Evolutionary conservation across 2,113 vertebrate species (phyloP), one percentile per base, ranked within the genome.

Genomic region (Rhabdornis inornatus): DNA sequence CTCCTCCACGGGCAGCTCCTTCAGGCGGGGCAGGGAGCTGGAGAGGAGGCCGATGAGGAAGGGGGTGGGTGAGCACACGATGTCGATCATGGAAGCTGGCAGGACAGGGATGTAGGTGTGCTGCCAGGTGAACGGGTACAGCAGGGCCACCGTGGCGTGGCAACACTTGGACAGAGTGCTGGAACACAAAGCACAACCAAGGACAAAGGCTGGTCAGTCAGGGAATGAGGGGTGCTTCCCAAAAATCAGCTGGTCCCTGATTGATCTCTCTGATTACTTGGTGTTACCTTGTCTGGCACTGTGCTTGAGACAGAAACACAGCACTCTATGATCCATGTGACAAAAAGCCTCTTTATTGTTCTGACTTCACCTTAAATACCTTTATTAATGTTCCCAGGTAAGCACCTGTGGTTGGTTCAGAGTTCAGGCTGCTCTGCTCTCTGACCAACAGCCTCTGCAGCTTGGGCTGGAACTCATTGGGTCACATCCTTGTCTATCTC

Each of bases 91-190:
- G 93, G 99, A 98, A 0, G 99, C 98, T 0, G 99, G 99, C 61
- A 99, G 98, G 63, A 99, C 99, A 0, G 99, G 99, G 97, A 99
- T 99, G 98, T 99, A 99, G 23, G 99, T 99, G 94, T 98, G 98
- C 92, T 98, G 97, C 98, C 98, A 98, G 92, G 98, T 98, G 97
- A 99, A 99, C 59, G 99, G 99, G 94, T 99, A 99, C 69, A 99
- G 98, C 1, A 99, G 98, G 2, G 99, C 99, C 97, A 99, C 98
- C 3, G 97, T 97, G 68, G 97, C 96, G 0, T 98, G 99, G 95
- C 99, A 99, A 86, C 99, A 99, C 90, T 98, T 98, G 78, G 99
- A 99, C 45, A 99, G 98, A 16, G 98, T 99, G 93, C 99, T 99
- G 97, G 35, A 50, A 96, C 27, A 52, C 66, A 60, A 89, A 87